Evolutionary conservation across 2,888 invertebrate species (phyloP), one percentile per base, ranked within the genome.

Genomic region (Malthinus flaveolus): DNA sequence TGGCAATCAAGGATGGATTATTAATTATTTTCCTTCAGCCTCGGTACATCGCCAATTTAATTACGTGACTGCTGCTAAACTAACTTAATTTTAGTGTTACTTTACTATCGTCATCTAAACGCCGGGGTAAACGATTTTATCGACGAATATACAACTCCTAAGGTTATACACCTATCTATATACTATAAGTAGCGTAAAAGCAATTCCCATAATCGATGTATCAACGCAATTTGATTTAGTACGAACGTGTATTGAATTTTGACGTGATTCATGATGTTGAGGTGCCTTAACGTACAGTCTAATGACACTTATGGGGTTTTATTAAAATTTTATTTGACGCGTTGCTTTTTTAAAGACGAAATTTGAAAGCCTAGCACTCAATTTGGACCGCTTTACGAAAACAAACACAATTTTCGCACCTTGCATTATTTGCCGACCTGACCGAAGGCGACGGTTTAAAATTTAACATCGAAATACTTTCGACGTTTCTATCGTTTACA

Each of bases 201-300:
- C 55, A 49, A 56, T 56, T 56, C 49, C 44, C 10, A 49, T 56
- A 56, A 56, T 49, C 49, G 49, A 49, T 49, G 55, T 56, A 56
- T 56, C 55, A 56, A 56, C 49, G 55, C 55, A 49, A 56, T 56
- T 56, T 56, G 49, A 56, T 56, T 56, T 56, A 56, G 39, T 49
- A 49, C 8, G 46, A 53, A 53, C 53, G 53, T 53, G 53, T 53
- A 36, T 39, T 45, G 53, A 53, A 53, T 53, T 33, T 39, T 34
- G 23, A 11, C 52, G 42, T 39, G 32, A 45, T 45, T 45, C 32
- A 32, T 45, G 31, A 32, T 45, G 10, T 45, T 15, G 11, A 45
- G 23, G 32, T 13, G 11, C 45, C 45, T 23, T 11, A 44, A 35
- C 45, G 35, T 45, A 34, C 13, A 44, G 37, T 50, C 42, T 13